These are phyloP conservation scores for Poeciliopsis paucimaculata DNA, from an alignment of 2,797 vertebrate species.

Conservation along the genomic window DNA sequence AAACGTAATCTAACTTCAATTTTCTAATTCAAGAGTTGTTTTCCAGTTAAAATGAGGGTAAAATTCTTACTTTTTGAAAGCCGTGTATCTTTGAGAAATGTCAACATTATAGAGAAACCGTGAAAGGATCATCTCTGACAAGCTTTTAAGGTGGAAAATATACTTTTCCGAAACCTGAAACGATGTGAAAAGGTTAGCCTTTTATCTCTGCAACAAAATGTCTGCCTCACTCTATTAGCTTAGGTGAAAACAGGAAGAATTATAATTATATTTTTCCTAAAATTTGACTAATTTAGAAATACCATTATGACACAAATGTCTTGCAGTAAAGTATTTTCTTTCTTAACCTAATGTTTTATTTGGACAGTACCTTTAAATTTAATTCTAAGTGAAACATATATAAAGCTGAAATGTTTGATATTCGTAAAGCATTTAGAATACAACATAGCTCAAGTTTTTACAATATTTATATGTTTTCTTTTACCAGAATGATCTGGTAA, in stretches of 20 bases:
- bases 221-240: background rate
- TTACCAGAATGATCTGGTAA: background rate
- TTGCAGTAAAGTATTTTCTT: background rate
- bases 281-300: background rate
- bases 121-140: background rate
- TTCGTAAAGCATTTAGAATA: background rate
- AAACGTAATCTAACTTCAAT: background rate
- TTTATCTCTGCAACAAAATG: background rate
- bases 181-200: background rate
- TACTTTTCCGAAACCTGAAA: background rate
- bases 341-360: background rate
- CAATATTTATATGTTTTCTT: background rate
- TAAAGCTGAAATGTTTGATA: background rate
- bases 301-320: background rate
- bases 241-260: background rate
- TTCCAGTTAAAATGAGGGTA: background rate
- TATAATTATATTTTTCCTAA: accelerated
- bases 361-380: background rate
- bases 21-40: background rate
- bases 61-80: background rate
- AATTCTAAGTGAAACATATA: background rate
- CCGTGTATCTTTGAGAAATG: background rate
- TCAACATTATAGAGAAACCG: background rate
- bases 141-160: background rate
- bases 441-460: background rate